Conservation (phyloP, 2,797 vertebrate species). For the Glossophaga mutica region DNA sequence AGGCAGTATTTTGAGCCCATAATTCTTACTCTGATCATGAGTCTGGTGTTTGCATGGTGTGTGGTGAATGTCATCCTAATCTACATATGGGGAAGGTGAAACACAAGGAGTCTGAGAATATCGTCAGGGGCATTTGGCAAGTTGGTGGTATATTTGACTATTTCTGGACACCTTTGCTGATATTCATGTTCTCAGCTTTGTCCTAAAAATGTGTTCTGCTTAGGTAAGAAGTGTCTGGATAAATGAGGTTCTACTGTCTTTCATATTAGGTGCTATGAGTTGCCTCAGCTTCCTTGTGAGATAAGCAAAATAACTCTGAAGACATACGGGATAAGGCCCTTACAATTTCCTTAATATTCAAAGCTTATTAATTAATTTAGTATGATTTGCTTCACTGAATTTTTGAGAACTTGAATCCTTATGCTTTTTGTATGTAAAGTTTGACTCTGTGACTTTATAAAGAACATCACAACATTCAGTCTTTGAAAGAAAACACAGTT, state of each 20-base stretch:
- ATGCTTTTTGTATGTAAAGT: not conserved
- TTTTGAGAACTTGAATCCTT: not conserved
- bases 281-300: not conserved
- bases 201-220: not conserved
- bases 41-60: not conserved
- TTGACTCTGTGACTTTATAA: not conserved
- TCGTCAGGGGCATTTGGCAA: not conserved
- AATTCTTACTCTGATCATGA: not conserved
- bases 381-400: not conserved
- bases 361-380: not conserved
- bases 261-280: not conserved
- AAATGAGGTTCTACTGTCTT: not conserved
- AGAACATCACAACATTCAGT: not conserved
- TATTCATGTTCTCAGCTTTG: not conserved
- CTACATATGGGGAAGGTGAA: not conserved
- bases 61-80: not conserved
- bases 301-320: not conserved
- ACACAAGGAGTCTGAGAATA: not conserved
- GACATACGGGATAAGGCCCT: not conserved
- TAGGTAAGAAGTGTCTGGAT: not conserved
- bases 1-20: not conserved
- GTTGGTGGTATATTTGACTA: not conserved
- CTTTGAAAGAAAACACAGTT: not conserved
- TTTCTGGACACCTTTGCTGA: not conserved
- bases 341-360: not conserved